These are phyloP conservation scores for Frankliniella intonsa DNA, from an alignment of 2,888 invertebrate genomes.

Conservation along the genomic window DNA sequence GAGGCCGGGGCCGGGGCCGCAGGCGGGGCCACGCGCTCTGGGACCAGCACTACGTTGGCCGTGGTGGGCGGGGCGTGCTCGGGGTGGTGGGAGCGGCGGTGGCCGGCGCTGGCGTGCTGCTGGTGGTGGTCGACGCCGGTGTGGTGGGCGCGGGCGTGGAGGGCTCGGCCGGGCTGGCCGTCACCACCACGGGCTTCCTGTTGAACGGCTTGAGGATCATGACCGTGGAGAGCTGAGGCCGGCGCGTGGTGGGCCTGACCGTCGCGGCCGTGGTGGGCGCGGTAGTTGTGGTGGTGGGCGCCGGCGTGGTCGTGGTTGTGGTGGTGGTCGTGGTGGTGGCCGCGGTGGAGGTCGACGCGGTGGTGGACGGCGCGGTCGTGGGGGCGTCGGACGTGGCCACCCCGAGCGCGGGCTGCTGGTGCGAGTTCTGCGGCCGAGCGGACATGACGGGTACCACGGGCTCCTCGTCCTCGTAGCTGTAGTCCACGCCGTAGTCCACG, in stretches of 20 bases:
- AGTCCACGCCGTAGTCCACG: slow-evolving; percentile 12
- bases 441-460: neutral
- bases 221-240: neutral
- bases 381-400: neutral
- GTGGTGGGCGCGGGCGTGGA: slow-evolving; percentile 26
- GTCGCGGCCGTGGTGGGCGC: neutral
- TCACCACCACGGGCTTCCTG: neutral
- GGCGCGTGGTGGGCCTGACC: neutral
- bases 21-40: neutral
- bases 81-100: neutral
- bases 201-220: slow-evolving; percentile 13
- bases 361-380: slow-evolving; percentile 27
- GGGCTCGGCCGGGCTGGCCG: slow-evolving; percentile 27
- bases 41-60: slow-evolving; percentile 9
- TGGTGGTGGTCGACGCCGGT: neutral
- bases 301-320: slow-evolving; percentile 28
- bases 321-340: slow-evolving; percentile 28
- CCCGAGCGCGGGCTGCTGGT: neutral
- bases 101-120: neutral
- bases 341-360: slow-evolving; percentile 28
- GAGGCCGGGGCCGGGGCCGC: neutral
- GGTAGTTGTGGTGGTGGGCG: neutral
- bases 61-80: neutral
- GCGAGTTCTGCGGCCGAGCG: slow-evolving; percentile 15
- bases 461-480: slow-evolving; percentile 15